Base-by-base conservation (phyloP, 1,140 invertebrate species). In the Drosophila kurseongensis region DNA sequence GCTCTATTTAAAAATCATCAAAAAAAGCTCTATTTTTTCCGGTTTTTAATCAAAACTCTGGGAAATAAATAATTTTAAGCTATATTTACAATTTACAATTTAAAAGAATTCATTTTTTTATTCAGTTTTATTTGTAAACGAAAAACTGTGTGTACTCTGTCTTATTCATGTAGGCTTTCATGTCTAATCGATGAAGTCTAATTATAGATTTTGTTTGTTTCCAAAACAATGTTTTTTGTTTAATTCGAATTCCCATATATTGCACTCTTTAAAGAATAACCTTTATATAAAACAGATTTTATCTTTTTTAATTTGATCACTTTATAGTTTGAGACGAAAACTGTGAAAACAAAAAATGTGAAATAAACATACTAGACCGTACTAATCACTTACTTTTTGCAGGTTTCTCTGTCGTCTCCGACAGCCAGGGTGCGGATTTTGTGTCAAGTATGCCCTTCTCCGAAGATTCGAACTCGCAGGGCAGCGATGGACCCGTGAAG, bases 391-490 rank as follows among this genome's bases (percentile, higher is more conserved):
- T 10, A 9, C 9, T 7, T 1, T 13, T n/a, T 76, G 45, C 79
- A 97, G 96, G 96, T 95, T 97, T 97, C 92, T 97, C 97, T 18
- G 96, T 96, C 60, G 96, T 97, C 1, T 97, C 97, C 92, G 97
- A 97, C 93, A 97, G 96, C 13, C 96, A 97, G 93, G 97, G 96
- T 6, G 97, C 96, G 40, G 96, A 97, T 71, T 97, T 97, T 82
- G 96, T 96, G 14, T 96, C 96, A 23, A 95, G 96, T 42, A 94
- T 97, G 93, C 96, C 96, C 72, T 97, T 97, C 92, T 97, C 96
- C 0, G 97, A 97, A 93, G 97, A 97, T 89, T 97, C 97, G 5
- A 97, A 97, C 93, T 97, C 96, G 0, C 96, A 97, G 92, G 96
- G 96, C 75, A 97, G 96, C 91, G 96, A 97, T 35, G 94, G 95